These are phyloP conservation scores for Lanius collurio DNA, from an alignment of 2,113 vertebrate species.

Conservation along the genomic window DNA sequence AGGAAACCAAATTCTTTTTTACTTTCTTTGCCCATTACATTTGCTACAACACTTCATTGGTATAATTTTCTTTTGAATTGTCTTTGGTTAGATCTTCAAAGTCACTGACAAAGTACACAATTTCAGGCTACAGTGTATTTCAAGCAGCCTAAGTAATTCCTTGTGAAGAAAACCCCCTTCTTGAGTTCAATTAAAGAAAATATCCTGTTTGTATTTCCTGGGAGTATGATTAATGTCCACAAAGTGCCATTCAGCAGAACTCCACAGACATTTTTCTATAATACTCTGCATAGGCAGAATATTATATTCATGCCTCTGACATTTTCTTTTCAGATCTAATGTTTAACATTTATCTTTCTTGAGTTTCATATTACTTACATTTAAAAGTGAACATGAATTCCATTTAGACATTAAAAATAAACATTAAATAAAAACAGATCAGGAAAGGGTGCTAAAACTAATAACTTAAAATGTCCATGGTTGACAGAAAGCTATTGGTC, in stretches of 20 bases:
- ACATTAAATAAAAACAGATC: neutral
- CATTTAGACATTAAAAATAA: neutral
- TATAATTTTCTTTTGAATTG: neutral
- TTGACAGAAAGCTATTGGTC: neutral
- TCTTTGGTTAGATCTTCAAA: neutral
- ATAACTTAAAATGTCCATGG: neutral
- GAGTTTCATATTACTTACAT: neutral
- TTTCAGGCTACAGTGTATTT: neutral
- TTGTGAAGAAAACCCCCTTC: neutral
- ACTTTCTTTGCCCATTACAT: neutral
- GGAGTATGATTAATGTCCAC: neutral
- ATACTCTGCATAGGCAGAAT: neutral
- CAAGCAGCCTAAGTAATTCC: neutral
- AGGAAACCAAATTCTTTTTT: neutral
- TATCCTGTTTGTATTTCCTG: accelerated
- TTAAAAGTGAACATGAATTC: neutral
- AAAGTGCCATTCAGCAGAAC: neutral
- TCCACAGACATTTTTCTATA: neutral
- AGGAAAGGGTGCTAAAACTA: neutral
- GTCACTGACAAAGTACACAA: neutral
- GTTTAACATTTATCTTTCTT: neutral
- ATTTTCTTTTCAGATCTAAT: neutral
- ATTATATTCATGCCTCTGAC: neutral
- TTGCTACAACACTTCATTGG: neutral
- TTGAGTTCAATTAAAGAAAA: neutral